phyloP scores from a whole-genome alignment of 2,113 vertebrate species.

The Pagrus major region DNA sequence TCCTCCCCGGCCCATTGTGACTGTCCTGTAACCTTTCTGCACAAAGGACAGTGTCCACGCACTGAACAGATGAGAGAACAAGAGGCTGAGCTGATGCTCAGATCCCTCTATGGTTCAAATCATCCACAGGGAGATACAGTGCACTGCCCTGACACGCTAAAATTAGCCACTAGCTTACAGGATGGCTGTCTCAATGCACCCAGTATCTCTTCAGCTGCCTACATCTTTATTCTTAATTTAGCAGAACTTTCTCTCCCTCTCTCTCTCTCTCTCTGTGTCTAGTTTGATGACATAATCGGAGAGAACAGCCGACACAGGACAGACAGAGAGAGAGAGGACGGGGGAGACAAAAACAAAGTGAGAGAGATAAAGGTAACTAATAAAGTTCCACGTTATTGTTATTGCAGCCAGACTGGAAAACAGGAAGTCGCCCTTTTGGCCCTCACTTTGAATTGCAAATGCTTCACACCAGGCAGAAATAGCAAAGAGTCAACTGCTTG shows the following conservation, averaged over 20 bases:
- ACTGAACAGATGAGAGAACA: constrained; percentile 64
- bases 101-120: constrained; percentile 72
- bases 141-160: constrained; percentile 80
- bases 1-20: constrained; percentile 58
- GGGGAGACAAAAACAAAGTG: constrained; percentile 7
- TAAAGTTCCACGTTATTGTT: constrained; percentile 31
- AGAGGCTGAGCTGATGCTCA: constrained; percentile 70
- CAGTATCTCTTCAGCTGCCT: constrained; percentile 60
- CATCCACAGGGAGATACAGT: constrained; percentile 73
- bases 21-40: constrained; percentile 62
- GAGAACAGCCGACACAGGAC: constrained; percentile 21
- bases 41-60: constrained; percentile 73
- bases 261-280: neutral
- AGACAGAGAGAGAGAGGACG: constrained; percentile 2
- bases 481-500: constrained; percentile 39
- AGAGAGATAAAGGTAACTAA: constrained; percentile 23
- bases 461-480: constrained; percentile 55
- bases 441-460: constrained; percentile 73
- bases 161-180: constrained; percentile 82
- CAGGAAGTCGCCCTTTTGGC: constrained; percentile 43
- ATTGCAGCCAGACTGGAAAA: constrained; percentile 28
- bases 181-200: constrained; percentile 72
- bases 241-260: constrained; percentile 29
- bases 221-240: constrained; percentile 66
- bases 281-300: constrained; percentile 44